Evolutionary conservation across 92 coral and sea anemone species (phyloP).

Genomic region (Diadumene lineata): DNA sequence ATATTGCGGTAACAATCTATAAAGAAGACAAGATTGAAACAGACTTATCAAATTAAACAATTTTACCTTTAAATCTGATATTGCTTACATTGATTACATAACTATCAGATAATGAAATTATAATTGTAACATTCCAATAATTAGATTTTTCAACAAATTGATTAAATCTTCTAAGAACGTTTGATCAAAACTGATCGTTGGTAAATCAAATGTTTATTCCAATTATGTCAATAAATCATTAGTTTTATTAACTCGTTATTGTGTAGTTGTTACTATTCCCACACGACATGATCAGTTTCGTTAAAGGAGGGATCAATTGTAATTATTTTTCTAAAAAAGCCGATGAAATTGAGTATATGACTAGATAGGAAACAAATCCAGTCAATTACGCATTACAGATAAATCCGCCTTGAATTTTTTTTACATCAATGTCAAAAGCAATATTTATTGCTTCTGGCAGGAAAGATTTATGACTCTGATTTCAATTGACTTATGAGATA

Average conservation of each 20-base stretch:
- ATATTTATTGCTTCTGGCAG: conserved; percentile 17
- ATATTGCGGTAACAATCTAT: too few species aligned
- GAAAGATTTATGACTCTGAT: conserved; percentile 17
- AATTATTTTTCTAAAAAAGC: not conserved
- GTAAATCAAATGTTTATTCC: not conserved
- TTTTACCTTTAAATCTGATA: not conserved
- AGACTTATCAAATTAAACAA: too few species aligned
- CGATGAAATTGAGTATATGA: not conserved
- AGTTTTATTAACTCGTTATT: conserved; percentile 5
- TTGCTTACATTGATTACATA: not conserved
- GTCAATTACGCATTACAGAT: not conserved
- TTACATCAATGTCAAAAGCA: conserved; percentile 9
- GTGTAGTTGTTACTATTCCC: not conserved
- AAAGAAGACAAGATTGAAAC: too few species aligned
- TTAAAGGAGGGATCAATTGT: conserved; percentile 3
- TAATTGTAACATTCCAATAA: not conserved
- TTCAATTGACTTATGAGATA: conserved; percentile 4
- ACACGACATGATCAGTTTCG: not conserved
- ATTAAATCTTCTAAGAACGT: not conserved
- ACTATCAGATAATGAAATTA: not conserved
- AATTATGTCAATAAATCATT: conserved; percentile 5
- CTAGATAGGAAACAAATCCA: not conserved
- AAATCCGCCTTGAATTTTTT: not conserved
- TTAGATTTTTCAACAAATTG: not conserved
- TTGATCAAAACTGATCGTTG: not conserved